These are phyloP conservation scores for Ataeniobius toweri DNA, from an alignment of 2,797 vertebrate genomes.

Conservation along the genomic window DNA sequence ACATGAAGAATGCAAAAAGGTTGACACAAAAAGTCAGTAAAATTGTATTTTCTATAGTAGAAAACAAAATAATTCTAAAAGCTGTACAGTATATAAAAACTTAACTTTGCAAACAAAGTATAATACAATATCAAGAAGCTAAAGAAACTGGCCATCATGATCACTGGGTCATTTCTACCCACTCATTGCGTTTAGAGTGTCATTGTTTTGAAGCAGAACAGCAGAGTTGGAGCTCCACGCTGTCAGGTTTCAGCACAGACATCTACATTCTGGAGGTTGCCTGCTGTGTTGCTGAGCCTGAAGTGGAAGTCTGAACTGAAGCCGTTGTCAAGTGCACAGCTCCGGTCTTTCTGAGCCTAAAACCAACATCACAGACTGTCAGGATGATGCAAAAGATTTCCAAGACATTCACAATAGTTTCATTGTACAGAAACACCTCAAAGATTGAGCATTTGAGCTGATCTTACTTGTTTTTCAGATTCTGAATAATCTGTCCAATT, in stretches of 20 bases:
- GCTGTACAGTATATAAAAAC: not conserved
- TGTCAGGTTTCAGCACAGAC: not conserved
- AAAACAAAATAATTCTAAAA: not conserved
- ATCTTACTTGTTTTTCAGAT: conserved; percentile 10
- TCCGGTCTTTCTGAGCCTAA: not conserved
- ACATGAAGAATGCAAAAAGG: not conserved
- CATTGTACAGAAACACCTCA: not conserved
- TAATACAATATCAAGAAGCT: not conserved
- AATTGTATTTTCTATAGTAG: not conserved
- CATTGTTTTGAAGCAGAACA: not conserved
- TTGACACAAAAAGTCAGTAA: not conserved
- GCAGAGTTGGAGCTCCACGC: not conserved
- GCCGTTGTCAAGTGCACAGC: not conserved
- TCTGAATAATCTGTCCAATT: conserved; percentile 14
- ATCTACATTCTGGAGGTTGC: not conserved
- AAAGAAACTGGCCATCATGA: conserved; percentile 1
- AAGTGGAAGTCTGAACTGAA: not conserved
- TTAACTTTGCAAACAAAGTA: not conserved
- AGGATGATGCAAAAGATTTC: not conserved
- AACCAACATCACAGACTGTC: conserved; percentile 5
- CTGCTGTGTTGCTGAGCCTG: not conserved
- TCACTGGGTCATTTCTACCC: not conserved
- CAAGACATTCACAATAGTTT: not conserved
- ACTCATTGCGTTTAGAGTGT: not conserved
- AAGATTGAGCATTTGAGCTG: not conserved